Evolutionary conservation across 1,140 invertebrate genomes (phyloP), one percentile per base, ranked within the genome.

Genomic region (Holotrichia oblita): DNA sequence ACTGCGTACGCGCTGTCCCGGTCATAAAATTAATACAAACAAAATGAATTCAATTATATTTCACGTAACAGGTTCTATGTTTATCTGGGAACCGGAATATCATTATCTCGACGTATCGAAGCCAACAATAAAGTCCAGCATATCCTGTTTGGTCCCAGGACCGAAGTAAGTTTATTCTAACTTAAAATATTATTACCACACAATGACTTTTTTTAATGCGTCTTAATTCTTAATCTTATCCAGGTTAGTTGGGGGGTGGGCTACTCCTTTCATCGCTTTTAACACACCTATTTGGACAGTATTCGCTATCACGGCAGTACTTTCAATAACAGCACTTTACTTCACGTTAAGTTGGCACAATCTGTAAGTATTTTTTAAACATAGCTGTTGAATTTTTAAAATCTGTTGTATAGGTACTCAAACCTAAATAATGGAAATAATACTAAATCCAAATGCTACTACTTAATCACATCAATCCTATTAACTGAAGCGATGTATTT

Each of bases 401-500:
- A 14, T 27, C 1, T 69, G 48, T 69, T 69, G 22, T 27, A n/a
- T n/a, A 69, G 61, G 8, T 6, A 34, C 27, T 34, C 27, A 34
- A 34, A 4, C 4, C 2, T 34, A 34, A 34, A 34, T 34, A 34
- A 34, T 1, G 27, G 4, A 34, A 34, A 34, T 34, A 34, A 34
- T 34, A 34, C 27, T 34, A 34, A 34, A 34, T 12, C 22, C n/a
- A n/a, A n/a, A n/a, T n/a, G n/a, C 22, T 3, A 69, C 10, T 69
- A 69, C 9, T 8, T 55, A 8, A 14, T 55, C 12, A 48, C 20
- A 24, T 24, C 75, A 55, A 27, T 76, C 0, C 2, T 76, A 20
- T n/a, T 41, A 74, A 55, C 44, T 10, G 75, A 76, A 55, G 75
- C 75, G 4, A 48, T 76, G 44, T 76, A 42, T 55, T 55, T 76